A percentile compares a stretch with the other conserved stretches of the same genome.
Conservation (phyloP, 2,888 invertebrate genomes). For the Netelia inedita region DNA sequence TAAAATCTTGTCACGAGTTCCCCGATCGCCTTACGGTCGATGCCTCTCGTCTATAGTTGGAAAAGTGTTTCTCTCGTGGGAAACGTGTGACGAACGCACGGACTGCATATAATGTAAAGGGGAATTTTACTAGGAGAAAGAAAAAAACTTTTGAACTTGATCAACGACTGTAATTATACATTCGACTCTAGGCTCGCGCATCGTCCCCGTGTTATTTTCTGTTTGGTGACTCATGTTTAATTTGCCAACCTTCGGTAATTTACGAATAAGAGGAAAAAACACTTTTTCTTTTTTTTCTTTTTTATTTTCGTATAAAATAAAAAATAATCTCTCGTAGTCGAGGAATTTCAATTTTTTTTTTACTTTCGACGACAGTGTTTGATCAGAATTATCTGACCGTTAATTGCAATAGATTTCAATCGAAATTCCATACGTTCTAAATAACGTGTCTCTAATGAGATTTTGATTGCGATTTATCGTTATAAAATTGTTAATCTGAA, state of each 20-base stretch:
- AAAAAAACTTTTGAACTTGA: constrained; percentile 33
- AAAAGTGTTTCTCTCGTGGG: constrained; percentile 40
- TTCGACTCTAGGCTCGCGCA: constrained; percentile 35
- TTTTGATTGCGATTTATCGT: too few species aligned
- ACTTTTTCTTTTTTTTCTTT: background rate
- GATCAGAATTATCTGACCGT: too few species aligned
- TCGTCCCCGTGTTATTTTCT: constrained; percentile 9
- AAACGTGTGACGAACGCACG: constrained; percentile 29
- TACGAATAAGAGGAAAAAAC: background rate
- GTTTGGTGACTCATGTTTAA: background rate
- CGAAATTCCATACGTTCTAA: too few species aligned
- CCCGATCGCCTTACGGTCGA: background rate
- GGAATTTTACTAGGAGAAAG: constrained; percentile 48
- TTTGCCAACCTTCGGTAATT: background rate
- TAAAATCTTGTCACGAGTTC: constrained; percentile 55
- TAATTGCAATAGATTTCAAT: too few species aligned
- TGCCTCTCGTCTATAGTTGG: constrained; percentile 20
- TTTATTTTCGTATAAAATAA: background rate
- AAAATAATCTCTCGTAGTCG: background rate
- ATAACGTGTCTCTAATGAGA: too few species aligned
- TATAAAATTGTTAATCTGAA: too few species aligned
- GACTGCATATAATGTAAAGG: constrained; percentile 13
- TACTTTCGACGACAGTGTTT: too few species aligned
- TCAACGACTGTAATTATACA: constrained; percentile 49
- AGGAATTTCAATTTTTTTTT: too few species aligned